Percentiles rank a stretch among this genome's conserved stretches.
Evolutionary conservation across 1,140 invertebrate species (phyloP).

Genomic region (Orchestia grillus): DNA sequence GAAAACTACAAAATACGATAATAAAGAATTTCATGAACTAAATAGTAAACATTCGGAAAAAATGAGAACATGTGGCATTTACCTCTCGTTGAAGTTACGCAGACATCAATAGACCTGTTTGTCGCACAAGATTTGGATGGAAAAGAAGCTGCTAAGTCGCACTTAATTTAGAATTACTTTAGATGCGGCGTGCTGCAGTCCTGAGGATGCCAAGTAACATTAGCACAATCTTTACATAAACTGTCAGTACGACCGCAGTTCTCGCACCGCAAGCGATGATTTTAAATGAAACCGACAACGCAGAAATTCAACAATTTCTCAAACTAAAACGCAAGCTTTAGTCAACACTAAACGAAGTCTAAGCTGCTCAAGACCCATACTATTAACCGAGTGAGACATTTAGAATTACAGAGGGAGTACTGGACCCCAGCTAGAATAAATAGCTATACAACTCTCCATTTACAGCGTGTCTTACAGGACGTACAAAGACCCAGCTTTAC

Average conservation of each 20-base stretch:
- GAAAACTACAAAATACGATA: too few species aligned
- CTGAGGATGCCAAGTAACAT: too few species aligned
- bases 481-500: not conserved
- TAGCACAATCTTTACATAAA: too few species aligned
- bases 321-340: not conserved
- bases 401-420: not conserved
- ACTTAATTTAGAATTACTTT: too few species aligned
- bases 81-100: too few species aligned
- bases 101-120: too few species aligned
- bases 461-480: not conserved
- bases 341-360: not conserved
- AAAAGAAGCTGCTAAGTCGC: too few species aligned
- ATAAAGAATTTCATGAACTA: too few species aligned
- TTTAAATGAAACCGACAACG: not conserved
- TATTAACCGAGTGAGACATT: not conserved
- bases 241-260: not conserved
- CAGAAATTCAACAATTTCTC: not conserved
- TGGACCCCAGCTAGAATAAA: not conserved
- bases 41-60: too few species aligned
- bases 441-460: not conserved
- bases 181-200: too few species aligned
- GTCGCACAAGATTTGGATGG: too few species aligned
- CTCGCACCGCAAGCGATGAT: not conserved
- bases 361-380: not conserved
- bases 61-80: too few species aligned